These are phyloP conservation scores for Sciaenops ocellatus DNA, from an alignment of 2,797 vertebrate genomes.

Conservation along the genomic window DNA sequence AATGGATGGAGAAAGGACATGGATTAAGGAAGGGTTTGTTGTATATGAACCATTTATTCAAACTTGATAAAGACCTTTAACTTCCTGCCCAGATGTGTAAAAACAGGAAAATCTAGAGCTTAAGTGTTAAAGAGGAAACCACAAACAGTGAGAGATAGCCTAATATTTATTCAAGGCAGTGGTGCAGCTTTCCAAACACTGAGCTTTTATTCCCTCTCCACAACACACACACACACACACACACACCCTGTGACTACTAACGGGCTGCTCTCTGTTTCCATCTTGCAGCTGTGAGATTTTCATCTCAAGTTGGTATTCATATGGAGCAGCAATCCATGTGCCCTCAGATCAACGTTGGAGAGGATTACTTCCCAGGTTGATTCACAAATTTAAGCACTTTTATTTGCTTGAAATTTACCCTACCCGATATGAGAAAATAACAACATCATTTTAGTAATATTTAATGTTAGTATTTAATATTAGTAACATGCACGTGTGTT, in stretches of 20 bases:
- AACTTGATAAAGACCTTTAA: conserved; percentile 47
- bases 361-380: conserved; percentile 90
- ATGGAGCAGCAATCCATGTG: conserved; percentile 82
- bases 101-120: conserved; percentile 55
- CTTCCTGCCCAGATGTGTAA: conserved; percentile 54
- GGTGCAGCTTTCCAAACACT: conserved; percentile 83
- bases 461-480: too few species aligned
- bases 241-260: conserved; percentile 36
- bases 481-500: background rate
- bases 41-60: conserved; percentile 4
- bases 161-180: conserved; percentile 81
- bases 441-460: background rate
- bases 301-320: conserved; percentile 82
- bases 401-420: conserved; percentile 1
- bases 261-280: conserved; percentile 45
- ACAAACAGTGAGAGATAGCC: conserved; percentile 58
- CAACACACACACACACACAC: conserved; percentile 30
- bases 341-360: conserved; percentile 85
- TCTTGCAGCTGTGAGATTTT: conserved; percentile 86
- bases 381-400: conserved; percentile 37
- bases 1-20: background rate
- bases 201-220: conserved; percentile 62
- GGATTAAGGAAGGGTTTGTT: background rate
- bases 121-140: conserved; percentile 66
- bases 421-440: background rate